These are phyloP conservation scores for Puffinus mauretanicus DNA, from an alignment of 2,113 vertebrate genomes.

Conservation along the genomic window DNA sequence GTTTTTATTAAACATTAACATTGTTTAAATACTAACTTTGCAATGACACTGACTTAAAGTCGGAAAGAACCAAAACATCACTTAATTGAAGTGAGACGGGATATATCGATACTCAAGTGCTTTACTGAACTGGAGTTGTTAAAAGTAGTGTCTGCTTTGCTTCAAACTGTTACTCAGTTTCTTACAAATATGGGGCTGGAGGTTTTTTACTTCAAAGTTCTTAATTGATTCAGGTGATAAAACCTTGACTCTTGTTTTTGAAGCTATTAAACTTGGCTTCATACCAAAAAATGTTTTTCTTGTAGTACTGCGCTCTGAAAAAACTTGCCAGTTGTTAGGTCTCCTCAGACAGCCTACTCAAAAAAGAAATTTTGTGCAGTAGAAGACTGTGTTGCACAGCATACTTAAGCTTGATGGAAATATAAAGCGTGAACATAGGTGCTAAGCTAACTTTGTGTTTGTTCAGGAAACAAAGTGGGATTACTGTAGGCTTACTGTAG, in stretches of 20 bases:
- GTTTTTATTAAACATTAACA: neutral
- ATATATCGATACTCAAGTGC: neutral
- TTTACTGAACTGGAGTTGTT: neutral
- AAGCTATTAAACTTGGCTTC: neutral
- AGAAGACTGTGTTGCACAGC: neutral
- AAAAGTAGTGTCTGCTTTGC: neutral
- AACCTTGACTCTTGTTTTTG: neutral
- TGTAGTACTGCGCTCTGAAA: neutral
- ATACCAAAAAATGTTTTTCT: neutral
- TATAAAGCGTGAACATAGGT: neutral
- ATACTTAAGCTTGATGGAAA: neutral
- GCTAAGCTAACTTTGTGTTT: neutral
- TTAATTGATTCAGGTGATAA: neutral
- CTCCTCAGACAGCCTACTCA: neutral
- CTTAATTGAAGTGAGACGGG: neutral
- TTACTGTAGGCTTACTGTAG: neutral
- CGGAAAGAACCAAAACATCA: neutral
- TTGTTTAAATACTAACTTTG: slow-evolving; percentile 25
- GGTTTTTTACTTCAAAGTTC: neutral
- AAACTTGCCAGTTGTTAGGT: neutral
- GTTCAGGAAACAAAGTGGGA: neutral
- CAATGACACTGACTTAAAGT: neutral
- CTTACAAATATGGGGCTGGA: neutral
- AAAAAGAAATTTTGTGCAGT: fast-evolving
- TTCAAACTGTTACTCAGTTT: neutral